Base-by-base conservation (phyloP, 2,797 vertebrate genomes). In the Sciaenops ocellatus region DNA sequence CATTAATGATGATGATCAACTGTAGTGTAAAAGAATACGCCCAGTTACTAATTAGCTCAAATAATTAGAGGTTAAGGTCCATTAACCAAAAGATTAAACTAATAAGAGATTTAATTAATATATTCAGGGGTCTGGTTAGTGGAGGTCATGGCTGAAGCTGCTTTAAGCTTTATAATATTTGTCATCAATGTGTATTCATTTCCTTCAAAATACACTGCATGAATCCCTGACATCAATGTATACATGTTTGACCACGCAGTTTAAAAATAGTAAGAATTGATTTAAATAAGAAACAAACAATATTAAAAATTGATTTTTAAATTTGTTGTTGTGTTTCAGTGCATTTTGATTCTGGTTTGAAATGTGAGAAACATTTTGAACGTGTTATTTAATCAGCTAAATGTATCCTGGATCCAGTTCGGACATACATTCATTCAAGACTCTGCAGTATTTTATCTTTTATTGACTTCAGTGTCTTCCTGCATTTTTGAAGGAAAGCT, bases 1-100 rank as follows among this genome's bases (percentile, higher is more conserved):
- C 17, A 44, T 66, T 22, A 38, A 63, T 57, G 22, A 15, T 50
- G 46, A 42, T 26, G 16, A 28, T 73, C 38, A 64, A 18, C 41
- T 42, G 57, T 24, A 10, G 26, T 5, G 50, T 51, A 38, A 61
- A 72, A 75, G 42, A 73, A 77, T 18, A 64, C 20, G 52, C 18
- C 16, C 6, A 2, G 8, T 26, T n/a, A 38, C 15, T 63, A 9
- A 70, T 24, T 44, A 42, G 16, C 16, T 30, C 6, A 72, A 62
- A 54, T 51, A 67, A 42, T 66, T 22, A 46, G 3, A 38, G 16
- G 18, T 20, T 47, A 20, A 47, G 17, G 15, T 6, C 44, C 7
- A 64, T 44, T 3, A 30, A 7, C 3, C 34, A 46, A 10, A 47
- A 38, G 4, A 50, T 6, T 48, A 38, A 38, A 38, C 9, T 38